These are phyloP conservation scores for Diacarnus erythraeanus DNA, from an alignment of 37 sponge, comb jelly and placozoan species.

Conservation along the genomic window DNA sequence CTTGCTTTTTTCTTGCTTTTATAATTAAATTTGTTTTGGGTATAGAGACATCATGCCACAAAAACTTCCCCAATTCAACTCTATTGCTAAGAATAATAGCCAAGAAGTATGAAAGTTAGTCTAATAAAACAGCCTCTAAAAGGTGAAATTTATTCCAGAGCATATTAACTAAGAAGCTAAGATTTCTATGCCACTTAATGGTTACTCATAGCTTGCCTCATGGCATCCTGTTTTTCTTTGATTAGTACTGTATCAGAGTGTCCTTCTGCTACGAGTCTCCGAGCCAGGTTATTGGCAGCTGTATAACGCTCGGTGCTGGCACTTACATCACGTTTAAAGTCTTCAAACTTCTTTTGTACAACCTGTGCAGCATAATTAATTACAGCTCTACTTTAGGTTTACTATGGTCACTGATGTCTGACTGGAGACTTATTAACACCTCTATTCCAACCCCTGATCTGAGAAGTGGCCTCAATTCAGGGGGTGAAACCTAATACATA, in stretches of 20 bases:
- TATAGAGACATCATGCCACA: no score
- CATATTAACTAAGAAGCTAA: no score
- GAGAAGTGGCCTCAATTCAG: background rate
- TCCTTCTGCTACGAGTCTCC: constrained; percentile 88
- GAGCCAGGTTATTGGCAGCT: constrained; percentile 75
- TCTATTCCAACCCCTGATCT: background rate
- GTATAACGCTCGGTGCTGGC: constrained; percentile 79
- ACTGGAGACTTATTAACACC: background rate
- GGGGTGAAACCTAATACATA: background rate
- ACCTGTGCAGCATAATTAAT: constrained; percentile 27
- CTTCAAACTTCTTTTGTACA: constrained; percentile 92
- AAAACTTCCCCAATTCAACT: no score
- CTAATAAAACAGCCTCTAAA: no score
- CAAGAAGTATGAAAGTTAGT: no score
- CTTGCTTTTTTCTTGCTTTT: no score
- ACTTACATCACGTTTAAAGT: constrained; percentile 72
- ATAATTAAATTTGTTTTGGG: no score
- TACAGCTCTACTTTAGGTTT: no score
- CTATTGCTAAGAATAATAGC: no score
- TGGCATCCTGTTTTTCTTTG: constrained; percentile 85
- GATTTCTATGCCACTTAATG: no score
- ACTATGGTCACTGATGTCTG: no score
- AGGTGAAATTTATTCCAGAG: no score
- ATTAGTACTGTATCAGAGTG: constrained; percentile 92
- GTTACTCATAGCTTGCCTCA: constrained; percentile 57